Base-by-base conservation (phyloP, 2,888 invertebrate genomes). In the Automeris io region DNA sequence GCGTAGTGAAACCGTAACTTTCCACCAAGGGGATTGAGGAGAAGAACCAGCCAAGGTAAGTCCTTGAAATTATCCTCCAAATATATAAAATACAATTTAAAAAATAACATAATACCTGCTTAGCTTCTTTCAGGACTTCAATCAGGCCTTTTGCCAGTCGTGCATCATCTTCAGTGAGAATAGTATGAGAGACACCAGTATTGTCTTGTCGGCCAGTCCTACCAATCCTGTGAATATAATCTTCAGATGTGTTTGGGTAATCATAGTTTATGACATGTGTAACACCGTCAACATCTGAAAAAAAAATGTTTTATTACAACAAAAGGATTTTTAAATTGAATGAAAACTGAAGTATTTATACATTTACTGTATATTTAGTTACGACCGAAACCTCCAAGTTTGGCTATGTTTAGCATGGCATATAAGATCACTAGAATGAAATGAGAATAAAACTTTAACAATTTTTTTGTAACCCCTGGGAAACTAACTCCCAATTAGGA, bases 241-340 rank as follows among this genome's bases (percentile, higher is more conserved):
- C 93, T 66, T 93, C 93, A 1, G 92, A 90, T 32, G 91, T 91
- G 59, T 90, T 91, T 0, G 93, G 93, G 62, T 91, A 94, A 68
- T 93, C 93, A 61, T 89, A 93, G 76, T 94, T 94, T 57, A 93
- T 90, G 11, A 94, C 93, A 71, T 90, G 92, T 50, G 92, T 92
- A 33, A 93, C 89, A 54, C 93, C 93, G 57, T 92, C 91, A 40
- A 93, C 93, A 88, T 93, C 93, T 88, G 54, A 13, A 69, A 69
- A 33, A 34, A 35, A 6, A 1, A 18, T 23, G 21, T 3, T 12
- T 18, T 18, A 4, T 22, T 12, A 13, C 1, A 29, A 29, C 5
- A 8, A 4, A 34, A 18, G 6, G 9, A 5, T 9, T 9, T 16
- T 24, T 8, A 5, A n/a, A 16, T 18, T 11, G 2, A n/a, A 8